Evolutionary conservation across 2,113 vertebrate species (phyloP).

Genomic region (Prionailurus bengalensis): DNA sequence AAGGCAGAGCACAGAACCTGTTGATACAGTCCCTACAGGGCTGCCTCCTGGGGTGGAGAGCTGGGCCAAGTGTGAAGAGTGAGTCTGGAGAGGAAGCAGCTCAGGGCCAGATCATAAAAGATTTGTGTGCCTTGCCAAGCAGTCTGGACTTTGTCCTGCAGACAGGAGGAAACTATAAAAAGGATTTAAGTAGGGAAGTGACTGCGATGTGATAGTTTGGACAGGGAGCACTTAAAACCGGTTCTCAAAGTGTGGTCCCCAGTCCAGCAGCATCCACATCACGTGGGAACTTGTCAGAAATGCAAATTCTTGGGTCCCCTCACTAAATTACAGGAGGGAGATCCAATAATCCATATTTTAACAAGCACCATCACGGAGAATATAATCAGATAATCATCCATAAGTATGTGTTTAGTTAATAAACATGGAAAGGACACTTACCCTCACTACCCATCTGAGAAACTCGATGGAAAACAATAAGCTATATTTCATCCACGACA

Average conservation of each 20-base stretch:
- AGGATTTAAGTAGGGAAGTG: constrained; percentile 1
- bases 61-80: not conserved
- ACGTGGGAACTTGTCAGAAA: not conserved
- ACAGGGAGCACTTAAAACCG: not conserved
- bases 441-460: not conserved
- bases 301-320: not conserved
- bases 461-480: not conserved
- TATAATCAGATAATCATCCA: constrained; percentile 14
- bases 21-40: not conserved
- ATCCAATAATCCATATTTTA: not conserved
- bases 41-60: not conserved
- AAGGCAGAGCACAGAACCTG: not conserved
- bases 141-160: constrained; percentile 68
- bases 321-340: not conserved
- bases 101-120: constrained; percentile 37
- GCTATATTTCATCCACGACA: not conserved
- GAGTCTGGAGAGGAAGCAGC: not conserved
- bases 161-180: constrained; percentile 69
- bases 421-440: constrained; percentile 46
- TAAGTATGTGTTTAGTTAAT: constrained; percentile 21
- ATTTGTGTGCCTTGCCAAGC: not conserved
- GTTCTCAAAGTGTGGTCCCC: not conserved
- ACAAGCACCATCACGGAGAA: not conserved
- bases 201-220: not conserved
- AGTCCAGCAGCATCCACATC: not conserved